These are phyloP conservation scores for Nomada hirtipes DNA, from an alignment of 2,888 invertebrate species.

Conservation along the genomic window DNA sequence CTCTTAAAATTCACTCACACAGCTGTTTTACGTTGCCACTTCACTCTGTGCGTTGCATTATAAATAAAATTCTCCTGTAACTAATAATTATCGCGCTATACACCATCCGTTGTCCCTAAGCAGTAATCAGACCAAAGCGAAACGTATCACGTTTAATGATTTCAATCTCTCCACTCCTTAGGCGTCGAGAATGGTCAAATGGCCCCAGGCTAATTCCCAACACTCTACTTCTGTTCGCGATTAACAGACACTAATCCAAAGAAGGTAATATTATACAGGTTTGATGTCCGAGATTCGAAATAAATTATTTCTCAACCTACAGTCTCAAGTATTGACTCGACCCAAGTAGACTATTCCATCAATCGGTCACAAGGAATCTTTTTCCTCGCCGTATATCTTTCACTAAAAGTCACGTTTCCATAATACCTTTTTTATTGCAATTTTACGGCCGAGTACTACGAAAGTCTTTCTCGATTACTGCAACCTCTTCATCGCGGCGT, in stretches of 20 bases:
- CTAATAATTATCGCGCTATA: background rate
- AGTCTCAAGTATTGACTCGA: background rate
- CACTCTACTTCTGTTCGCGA: slow-evolving; percentile 18
- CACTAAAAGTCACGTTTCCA: background rate
- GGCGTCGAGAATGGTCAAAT: background rate
- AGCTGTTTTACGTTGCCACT: too few relatives aligned
- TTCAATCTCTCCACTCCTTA: background rate
- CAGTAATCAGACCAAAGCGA: background rate
- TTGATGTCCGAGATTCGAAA: slow-evolving; percentile 12
- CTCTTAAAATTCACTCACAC: too few relatives aligned
- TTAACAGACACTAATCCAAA: slow-evolving; percentile 31
- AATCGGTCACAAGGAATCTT: background rate
- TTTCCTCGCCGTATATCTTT: background rate
- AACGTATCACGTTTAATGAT: background rate
- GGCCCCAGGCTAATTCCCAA: background rate
- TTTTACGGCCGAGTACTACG: slow-evolving; percentile 23
- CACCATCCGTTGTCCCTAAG: background rate
- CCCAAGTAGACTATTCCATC: background rate
- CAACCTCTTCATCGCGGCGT: background rate
- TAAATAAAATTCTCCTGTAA: too few relatives aligned
- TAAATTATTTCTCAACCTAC: background rate
- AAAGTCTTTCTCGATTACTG: too few relatives aligned
- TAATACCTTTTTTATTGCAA: background rate
- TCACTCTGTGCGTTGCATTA: too few relatives aligned
- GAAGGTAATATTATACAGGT: slow-evolving; percentile 10